Base-by-base conservation (phyloP, 1,140 invertebrate species). In the Drosophila ananassae region DNA sequence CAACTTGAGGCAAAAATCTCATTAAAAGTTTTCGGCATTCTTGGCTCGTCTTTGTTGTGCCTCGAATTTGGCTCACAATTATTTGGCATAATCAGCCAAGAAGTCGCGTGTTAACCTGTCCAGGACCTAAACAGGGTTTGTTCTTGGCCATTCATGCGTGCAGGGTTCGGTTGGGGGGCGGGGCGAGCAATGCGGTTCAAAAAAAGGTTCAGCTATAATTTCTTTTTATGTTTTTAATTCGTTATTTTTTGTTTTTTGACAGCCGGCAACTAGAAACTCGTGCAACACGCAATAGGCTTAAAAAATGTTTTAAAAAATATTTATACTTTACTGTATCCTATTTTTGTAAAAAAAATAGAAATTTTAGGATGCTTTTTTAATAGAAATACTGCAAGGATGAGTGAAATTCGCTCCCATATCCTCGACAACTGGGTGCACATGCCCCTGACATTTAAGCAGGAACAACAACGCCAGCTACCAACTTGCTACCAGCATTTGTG, bases 401-500 rank as follows among this genome's bases (percentile, higher is more conserved):
- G 2, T 46, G 37, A 57, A 53, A 57, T 54, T 41, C 48, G 54
- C 44, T 77, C 58, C 39, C 62, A 56, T 57, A 57, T 48, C 52
- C 63, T 44, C 41, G 73, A 69, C 55, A 55, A 46, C 50, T 61
- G 78, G 80, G 62, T 74, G 63, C 81, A 85, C 73, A 87, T 87
- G 82, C 82, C 82, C 82, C 82, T 87, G 82, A 87, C 82, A 87
- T 87, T 87, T 87, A 89, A 82, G 73, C 63, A 57, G 54, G 57
- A 69, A 48, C 66, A 68, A 61, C 64, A 68, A 41, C 64, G 22
- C 58, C 39, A 30, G 21, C 57, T 7, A 28, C 25, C 25, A 50
- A 12, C 32, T 28, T 39, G 9, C 66, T 50, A 41, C 62, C 73
- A 76, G 47, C 61, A 51, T 57, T 77, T 51, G 60, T 59, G 60